Base-by-base conservation (phyloP, 2,113 vertebrate species). In the Chionis minor region DNA sequence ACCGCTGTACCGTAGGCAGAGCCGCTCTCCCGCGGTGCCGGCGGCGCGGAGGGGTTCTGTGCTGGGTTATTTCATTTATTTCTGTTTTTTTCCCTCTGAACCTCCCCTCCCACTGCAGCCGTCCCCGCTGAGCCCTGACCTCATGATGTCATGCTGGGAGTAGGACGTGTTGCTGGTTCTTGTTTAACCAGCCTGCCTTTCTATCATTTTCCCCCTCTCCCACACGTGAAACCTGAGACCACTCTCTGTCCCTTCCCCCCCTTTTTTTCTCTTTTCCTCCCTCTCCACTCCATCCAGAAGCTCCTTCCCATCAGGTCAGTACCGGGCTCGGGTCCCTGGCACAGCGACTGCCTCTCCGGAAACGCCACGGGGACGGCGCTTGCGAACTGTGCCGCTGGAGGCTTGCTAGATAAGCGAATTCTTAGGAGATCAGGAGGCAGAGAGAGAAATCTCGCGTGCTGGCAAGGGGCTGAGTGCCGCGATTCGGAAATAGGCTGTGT, bases 121-220 rank as follows among this genome's bases (percentile, higher is more conserved):
- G 19, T 90, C 74, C 89, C 87, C 4, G 54, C 88, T 55, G 72
- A 69, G 83, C 74, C 88, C 92, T 92, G 92, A 78, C 93, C 88
- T 63, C 33, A 5, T 69, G 91, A 74, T 85, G 93, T 92, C 85
- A 56, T 4, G 19, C 75, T 45, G 88, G 55, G 79, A 69, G 79
- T 7, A 24, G 91, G 88, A 81, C 38, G 11, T 28, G 88, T 38
- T 35, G 51, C 81, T 81, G 75, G 71, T 84, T 85, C 83, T 65
- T 78, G 82, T 91, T 75, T 88, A 91, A 67, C 85, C 94, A 52
- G 79, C 75, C 71, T 69, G 72, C 73, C 74, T 38, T 38, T 26
- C 89, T 14, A 4, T 71, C 69, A 15, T 59, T 26, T 27, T 21
- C 78, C 58, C 63, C 52, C 58, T 63, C 74, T 81, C 54, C 66